Conservation (phyloP, 2,888 invertebrate species). For the Eucriotettix oculatus region DNA sequence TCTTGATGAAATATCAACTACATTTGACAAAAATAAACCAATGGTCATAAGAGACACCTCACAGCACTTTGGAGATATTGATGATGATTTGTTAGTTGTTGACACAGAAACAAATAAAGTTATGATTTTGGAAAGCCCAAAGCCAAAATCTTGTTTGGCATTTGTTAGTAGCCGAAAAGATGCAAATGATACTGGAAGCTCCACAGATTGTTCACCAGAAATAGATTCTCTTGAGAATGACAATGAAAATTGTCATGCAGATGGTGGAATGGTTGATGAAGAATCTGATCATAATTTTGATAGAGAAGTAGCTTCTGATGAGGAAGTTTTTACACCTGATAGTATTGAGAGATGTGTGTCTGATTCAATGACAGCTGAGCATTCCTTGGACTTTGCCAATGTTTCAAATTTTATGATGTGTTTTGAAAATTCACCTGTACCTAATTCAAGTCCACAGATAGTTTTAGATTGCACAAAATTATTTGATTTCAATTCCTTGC, state of each 20-base stretch:
- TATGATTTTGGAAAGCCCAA: conserved; percentile 24
- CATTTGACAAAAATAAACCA: not conserved
- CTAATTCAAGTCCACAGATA: too few relatives aligned
- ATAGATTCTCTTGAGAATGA: not conserved
- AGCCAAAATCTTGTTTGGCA: conserved; percentile 18
- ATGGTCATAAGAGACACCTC: conserved; percentile 2
- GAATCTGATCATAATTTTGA: not conserved
- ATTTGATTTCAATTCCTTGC: too few relatives aligned
- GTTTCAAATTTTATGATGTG: too few relatives aligned
- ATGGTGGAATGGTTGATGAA: not conserved
- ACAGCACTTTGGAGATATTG: conserved; percentile 9
- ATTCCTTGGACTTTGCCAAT: too few relatives aligned
- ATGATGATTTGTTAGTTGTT: conserved; percentile 29
- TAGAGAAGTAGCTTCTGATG: not conserved
- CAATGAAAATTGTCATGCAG: not conserved
- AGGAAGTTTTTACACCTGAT: conserved; percentile 10
- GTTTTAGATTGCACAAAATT: too few relatives aligned
- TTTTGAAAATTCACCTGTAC: too few relatives aligned
- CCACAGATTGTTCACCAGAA: not conserved
- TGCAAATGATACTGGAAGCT: not conserved
- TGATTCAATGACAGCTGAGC: too few relatives aligned
- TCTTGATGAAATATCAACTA: conserved; percentile 16
- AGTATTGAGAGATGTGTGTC: conserved; percentile 5
- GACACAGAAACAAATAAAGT: conserved; percentile 32
- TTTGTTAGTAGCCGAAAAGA: conserved; percentile 13